phyloP scores from a whole-genome alignment of 2,888 invertebrate genomes.

The Leptopterna dolabrata region DNA sequence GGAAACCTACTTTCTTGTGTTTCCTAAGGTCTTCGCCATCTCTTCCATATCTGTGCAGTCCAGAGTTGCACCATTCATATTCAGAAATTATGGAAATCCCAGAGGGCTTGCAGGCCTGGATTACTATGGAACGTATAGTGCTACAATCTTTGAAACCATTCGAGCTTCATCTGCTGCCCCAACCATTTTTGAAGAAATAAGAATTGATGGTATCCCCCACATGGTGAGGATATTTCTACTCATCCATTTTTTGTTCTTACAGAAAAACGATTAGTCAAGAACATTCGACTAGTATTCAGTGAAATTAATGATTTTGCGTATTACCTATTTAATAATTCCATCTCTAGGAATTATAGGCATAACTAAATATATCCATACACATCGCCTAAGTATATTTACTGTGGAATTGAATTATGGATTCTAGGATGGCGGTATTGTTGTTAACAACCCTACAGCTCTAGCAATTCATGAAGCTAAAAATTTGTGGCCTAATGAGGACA shows the following conservation, averaged over 20 bases:
- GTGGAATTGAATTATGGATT: background rate
- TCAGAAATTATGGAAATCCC: constrained; percentile 85
- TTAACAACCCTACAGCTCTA: constrained; percentile 90
- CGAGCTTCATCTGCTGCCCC: constrained; percentile 93
- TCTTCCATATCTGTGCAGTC: constrained; percentile 83
- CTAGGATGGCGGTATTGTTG: constrained; percentile 84
- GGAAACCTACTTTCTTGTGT: background rate
- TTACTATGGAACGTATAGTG: constrained; percentile 78
- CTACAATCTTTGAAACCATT: constrained; percentile 84
- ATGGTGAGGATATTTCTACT: constrained; percentile 69
- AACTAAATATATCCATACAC: no score
- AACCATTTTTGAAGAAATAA: constrained; percentile 88
- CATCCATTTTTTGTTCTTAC: background rate
- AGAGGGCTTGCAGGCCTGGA: constrained; percentile 74
- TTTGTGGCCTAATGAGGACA: constrained; percentile 80
- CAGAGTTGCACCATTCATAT: constrained; percentile 80
- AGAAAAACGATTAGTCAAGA: no score
- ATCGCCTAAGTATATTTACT: no score
- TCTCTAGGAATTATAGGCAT: no score
- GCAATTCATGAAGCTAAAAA: constrained; percentile 88
- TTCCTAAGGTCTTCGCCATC: constrained; percentile 76
- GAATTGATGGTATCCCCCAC: constrained; percentile 76
- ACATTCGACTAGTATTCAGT: no score
- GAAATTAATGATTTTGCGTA: no score
- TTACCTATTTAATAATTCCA: no score